phyloP scores from a whole-genome alignment of 2,797 vertebrate genomes.

The Enteromius paludinosus region DNA sequence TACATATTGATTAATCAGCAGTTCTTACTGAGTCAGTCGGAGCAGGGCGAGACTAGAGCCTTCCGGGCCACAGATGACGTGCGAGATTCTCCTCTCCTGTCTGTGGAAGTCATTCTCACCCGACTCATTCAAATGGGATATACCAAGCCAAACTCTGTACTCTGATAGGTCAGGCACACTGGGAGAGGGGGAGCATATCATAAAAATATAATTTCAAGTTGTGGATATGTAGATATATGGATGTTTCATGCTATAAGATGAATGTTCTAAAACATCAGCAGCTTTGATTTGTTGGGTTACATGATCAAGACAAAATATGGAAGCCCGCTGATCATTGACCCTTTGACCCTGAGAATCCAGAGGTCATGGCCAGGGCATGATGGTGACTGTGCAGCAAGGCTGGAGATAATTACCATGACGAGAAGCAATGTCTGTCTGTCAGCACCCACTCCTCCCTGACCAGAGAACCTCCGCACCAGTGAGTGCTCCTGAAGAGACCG shows the following conservation, averaged over 20 bases:
- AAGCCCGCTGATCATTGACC: constrained; percentile 28
- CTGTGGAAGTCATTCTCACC: constrained; percentile 80
- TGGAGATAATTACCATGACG: constrained; percentile 80
- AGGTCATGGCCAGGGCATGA: constrained; percentile 46
- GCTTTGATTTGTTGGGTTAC: constrained; percentile 59
- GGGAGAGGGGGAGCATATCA: background rate
- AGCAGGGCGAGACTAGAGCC: constrained; percentile 92
- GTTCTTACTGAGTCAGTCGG: constrained; percentile 88
- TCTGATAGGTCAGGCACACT: constrained; percentile 92
- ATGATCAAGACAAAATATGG: constrained; percentile 51
- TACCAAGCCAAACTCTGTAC: constrained; percentile 92
- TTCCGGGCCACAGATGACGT: constrained; percentile 91
- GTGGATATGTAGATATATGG: constrained; percentile 9
- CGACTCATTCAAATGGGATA: constrained; percentile 86
- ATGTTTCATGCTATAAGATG: constrained; percentile 14
- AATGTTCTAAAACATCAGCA: constrained; percentile 38
- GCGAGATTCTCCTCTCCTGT: constrained; percentile 90
- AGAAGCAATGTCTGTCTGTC: constrained; percentile 94
- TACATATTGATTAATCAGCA: background rate
- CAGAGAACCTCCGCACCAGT: constrained; percentile 95
- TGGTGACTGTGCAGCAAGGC: constrained; percentile 40
- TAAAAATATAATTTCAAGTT: background rate
- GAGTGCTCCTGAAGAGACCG: constrained; percentile 79
- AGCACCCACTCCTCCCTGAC: constrained; percentile 96
- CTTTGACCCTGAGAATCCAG: constrained; percentile 43